phyloP scores from a whole-genome alignment of 2,888 invertebrate species.

The Lathronympha strigana region DNA sequence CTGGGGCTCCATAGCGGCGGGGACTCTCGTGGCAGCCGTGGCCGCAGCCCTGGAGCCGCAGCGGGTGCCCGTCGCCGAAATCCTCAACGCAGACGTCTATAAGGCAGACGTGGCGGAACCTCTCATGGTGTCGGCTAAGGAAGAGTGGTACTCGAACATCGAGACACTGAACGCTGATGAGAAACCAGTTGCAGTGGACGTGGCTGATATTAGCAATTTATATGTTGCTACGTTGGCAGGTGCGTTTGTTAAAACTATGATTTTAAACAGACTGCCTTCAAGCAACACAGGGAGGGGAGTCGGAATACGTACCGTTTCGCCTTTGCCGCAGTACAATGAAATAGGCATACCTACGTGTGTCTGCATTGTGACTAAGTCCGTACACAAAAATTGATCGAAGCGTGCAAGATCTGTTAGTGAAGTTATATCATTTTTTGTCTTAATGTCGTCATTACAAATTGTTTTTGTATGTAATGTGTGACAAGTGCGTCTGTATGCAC shows the following conservation, averaged over 20 bases:
- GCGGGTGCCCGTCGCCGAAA: constrained; percentile 76
- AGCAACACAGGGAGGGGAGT: too few species aligned
- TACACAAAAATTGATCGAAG: too few species aligned
- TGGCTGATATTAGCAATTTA: constrained; percentile 79
- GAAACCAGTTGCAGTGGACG: constrained; percentile 50
- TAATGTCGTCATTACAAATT: too few species aligned
- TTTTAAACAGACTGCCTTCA: too few species aligned
- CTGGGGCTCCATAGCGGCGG: constrained; percentile 85
- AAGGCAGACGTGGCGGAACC: constrained; percentile 72
- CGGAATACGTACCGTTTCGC: too few species aligned
- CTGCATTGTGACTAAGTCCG: too few species aligned
- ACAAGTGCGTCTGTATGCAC: too few species aligned
- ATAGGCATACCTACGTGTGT: too few species aligned
- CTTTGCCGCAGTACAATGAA: too few species aligned
- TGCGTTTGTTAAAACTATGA: constrained; percentile 48
- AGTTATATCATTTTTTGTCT: too few species aligned
- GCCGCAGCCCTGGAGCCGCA: constrained; percentile 86
- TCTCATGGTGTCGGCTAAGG: constrained; percentile 63
- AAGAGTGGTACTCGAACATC: constrained; percentile 70
- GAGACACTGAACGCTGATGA: constrained; percentile 57
- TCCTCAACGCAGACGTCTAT: constrained; percentile 71
- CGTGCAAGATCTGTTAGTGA: too few species aligned
- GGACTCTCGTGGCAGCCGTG: constrained; percentile 84
- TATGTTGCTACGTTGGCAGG: constrained; percentile 86
- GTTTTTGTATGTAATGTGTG: too few species aligned